Percentiles rank a stretch among this genome's conserved stretches.
Conservation (phyloP, 2,888 invertebrate genomes). For the Drosophila monieri region DNA sequence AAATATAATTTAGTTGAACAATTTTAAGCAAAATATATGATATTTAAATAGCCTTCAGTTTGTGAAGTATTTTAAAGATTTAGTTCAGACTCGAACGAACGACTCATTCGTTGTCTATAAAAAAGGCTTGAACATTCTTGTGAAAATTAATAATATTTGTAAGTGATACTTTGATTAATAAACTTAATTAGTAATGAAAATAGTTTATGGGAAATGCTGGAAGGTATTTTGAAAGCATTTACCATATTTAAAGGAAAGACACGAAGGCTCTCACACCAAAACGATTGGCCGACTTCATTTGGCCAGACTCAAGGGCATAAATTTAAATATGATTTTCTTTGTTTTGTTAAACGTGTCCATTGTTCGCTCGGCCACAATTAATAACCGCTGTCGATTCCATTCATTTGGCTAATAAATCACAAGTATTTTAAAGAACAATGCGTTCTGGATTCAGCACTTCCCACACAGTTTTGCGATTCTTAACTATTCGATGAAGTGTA, state of each 20-base stretch:
- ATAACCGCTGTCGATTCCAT: conserved; percentile 42
- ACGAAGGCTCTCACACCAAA: not conserved
- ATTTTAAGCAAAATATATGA: not conserved
- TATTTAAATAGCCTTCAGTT: not conserved
- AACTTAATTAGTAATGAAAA: conserved; percentile 27
- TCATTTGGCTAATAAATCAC: conserved; percentile 41
- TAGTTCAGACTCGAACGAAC: not conserved
- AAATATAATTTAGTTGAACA: too few relatives aligned
- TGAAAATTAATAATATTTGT: conserved; percentile 9
- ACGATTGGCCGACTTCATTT: conserved; percentile 20
- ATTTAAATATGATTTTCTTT: conserved; percentile 30
- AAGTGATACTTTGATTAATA: conserved; percentile 6
- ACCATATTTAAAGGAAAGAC: conserved; percentile 2
- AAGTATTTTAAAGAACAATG: conserved; percentile 35
- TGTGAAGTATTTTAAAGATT: not conserved
- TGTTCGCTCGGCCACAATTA: conserved; percentile 31
- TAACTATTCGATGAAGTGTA: conserved; percentile 16
- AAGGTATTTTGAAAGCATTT: not conserved
- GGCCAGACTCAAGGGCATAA: conserved; percentile 35
- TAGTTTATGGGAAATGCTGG: conserved; percentile 4
- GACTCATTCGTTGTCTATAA: not conserved
- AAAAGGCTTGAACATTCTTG: not conserved
- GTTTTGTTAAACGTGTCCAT: conserved; percentile 29
- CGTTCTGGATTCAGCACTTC: conserved; percentile 32
- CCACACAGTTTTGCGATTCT: conserved; percentile 31